Conservation (phyloP, 2,888 invertebrate genomes). For the Ctena decussata region DNA sequence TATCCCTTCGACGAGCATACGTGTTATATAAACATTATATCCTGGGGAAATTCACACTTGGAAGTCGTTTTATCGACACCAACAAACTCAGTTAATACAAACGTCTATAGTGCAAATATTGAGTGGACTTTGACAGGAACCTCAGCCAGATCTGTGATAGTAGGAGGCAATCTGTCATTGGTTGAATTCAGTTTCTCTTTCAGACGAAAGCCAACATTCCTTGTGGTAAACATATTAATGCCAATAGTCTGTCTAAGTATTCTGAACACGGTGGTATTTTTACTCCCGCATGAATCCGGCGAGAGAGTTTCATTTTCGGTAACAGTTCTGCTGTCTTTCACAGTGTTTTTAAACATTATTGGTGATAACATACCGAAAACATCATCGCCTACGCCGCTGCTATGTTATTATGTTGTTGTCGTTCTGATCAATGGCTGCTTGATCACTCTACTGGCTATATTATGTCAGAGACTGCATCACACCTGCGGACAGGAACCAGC, state of each 20-base stretch:
- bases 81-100: not conserved
- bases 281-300: conserved; percentile 36
- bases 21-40: conserved; percentile 31
- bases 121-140: not conserved
- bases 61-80: conserved; percentile 8
- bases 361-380: conserved; percentile 44
- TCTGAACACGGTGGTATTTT: conserved; percentile 31
- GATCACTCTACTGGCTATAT: not conserved
- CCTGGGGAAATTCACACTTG: conserved; percentile 33
- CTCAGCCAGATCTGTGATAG: not conserved
- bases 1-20: not conserved
- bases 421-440: not conserved
- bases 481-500: not conserved
- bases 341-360: conserved; percentile 42
- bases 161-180: not conserved
- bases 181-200: conserved; percentile 9
- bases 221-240: conserved; percentile 22
- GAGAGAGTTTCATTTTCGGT: conserved; percentile 38
- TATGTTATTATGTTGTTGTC: conserved; percentile 20
- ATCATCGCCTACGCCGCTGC: conserved; percentile 26
- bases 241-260: conserved; percentile 36
- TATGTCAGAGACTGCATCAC: not conserved
- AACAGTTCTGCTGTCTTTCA: conserved; percentile 33
- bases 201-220: conserved; percentile 28
- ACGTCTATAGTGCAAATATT: not conserved